Evolutionary conservation across 2,888 invertebrate genomes (phyloP), one percentile per base, ranked within the genome.

Genomic region (Anthrax anthrax): DNA sequence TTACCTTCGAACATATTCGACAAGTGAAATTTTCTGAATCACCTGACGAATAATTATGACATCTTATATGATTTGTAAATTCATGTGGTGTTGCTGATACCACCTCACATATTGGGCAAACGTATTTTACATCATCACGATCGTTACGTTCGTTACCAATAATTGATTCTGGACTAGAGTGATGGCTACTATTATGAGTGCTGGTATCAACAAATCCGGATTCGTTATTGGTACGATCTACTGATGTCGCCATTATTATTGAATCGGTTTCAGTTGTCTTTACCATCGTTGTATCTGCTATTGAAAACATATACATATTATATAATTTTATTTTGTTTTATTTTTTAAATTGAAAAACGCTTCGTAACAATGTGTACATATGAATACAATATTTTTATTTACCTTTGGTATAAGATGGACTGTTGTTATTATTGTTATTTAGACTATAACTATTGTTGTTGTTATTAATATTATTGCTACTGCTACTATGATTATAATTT

Each of bases 41-140:
- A 46, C 71, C 71, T 42, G 70, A 65, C 56, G 72, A 71, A 60
- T 74, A 75, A 60, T 77, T 77, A 66, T 78, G 78, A 54, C 73
- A 74, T 47, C 81, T 73, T 50, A 82, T 78, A 63, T 83, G 82
- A 50, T 77, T 70, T 27, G 82, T 82, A 58, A 81, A 77, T 47
- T 80, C 78, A 59, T 78, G 78, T 52, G 78, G 76, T 27, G 77
- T 75, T 41, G 72, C 70, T 47, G 80, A 67, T 49, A 73, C 72
- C 27, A 70, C 71, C 46, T 76, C 72, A 64, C 83, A 83, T 49
- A 81, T 76, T 17, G 80, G 79, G 59, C 82, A 82, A 40, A 74
- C 63, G 60, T 73, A 79, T 50, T 68, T 64, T 59, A 64, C 47
- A 42, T 55, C 46, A 48, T 52, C 49, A 43, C 43, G 40, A 43